Percentiles rank a stretch among this genome's conserved stretches.
phyloP scores from a whole-genome alignment of 2,888 invertebrate species.

The Xylota sylvarum region DNA sequence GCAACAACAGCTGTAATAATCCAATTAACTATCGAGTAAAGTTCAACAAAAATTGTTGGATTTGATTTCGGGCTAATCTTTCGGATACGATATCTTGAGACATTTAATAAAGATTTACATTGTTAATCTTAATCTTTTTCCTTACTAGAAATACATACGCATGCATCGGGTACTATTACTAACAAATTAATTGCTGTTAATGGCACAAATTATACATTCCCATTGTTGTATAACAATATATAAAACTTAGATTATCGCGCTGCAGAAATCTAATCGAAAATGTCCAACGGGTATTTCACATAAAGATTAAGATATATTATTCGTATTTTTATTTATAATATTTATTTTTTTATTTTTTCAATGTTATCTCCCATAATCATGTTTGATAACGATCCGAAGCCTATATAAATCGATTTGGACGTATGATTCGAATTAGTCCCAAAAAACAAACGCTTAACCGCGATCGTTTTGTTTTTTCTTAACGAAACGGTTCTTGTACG shows the following conservation, averaged over 20 bases:
- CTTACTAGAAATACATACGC: background rate
- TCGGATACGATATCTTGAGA: conserved; percentile 18
- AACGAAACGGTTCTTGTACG: conserved; percentile 32
- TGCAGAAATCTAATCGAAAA: conserved; percentile 69
- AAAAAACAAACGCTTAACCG: conserved; percentile 42
- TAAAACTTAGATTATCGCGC: conserved; percentile 48
- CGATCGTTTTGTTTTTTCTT: conserved; percentile 32
- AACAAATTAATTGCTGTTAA: conserved; percentile 24
- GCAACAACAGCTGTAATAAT: background rate
- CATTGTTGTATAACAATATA: conserved; percentile 39
- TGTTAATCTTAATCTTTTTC: background rate
- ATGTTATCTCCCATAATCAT: conserved; percentile 17
- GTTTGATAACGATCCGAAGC: conserved; percentile 54
- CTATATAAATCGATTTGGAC: conserved; percentile 70
- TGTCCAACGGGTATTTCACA: conserved; percentile 66
- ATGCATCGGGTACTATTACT: conserved; percentile 11
- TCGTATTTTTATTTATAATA: conserved; percentile 10
- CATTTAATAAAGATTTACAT: conserved; percentile 27
- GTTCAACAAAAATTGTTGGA: background rate
- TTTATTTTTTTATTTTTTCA: background rate
- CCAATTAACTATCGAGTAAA: background rate
- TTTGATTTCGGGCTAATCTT: conserved; percentile 4
- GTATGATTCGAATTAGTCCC: conserved; percentile 54
- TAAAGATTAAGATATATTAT: conserved; percentile 59
- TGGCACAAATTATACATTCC: conserved; percentile 1